These are phyloP conservation scores for Gavialis gangeticus DNA, from an alignment of 2,113 vertebrate species.

Conservation along the genomic window DNA sequence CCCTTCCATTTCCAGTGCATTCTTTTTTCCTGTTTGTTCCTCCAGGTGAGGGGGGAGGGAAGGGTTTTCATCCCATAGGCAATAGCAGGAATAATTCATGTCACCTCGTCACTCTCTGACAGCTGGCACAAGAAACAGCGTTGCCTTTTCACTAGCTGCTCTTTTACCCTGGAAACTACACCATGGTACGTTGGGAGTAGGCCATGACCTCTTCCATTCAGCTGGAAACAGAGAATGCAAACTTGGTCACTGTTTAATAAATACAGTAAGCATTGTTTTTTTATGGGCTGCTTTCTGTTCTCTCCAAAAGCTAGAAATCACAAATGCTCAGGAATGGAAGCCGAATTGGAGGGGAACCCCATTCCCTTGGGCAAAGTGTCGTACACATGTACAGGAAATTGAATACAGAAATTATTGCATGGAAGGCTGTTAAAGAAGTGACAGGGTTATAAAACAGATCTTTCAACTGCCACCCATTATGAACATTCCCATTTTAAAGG, in stretches of 20 bases:
- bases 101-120: fast-evolving
- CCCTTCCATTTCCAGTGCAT: neutral
- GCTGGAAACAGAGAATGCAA: neutral
- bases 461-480: conserved; percentile 71
- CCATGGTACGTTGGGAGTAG: neutral
- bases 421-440: conserved; percentile 68
- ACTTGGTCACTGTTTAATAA: conserved; percentile 27
- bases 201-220: neutral
- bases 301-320: conserved; percentile 2
- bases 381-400: conserved; percentile 79
- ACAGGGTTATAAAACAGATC: conserved; percentile 74
- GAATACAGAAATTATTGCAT: conserved; percentile 75
- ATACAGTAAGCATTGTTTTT: conserved; percentile 15
- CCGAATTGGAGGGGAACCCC: neutral
- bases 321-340: conserved; percentile 35
- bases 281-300: neutral
- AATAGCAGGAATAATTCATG: neutral
- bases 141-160: neutral
- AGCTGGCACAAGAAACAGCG: fast-evolving
- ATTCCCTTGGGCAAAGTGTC: conserved; percentile 56
- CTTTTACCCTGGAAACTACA: neutral
- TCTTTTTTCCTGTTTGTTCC: neutral
- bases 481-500: conserved; percentile 57
- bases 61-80: neutral
- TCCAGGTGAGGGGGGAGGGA: neutral